A percentile compares a stretch with the other conserved stretches of the same genome.
phyloP scores from a whole-genome alignment of 2,888 invertebrate genomes.

The Dryomyza anilis region DNA sequence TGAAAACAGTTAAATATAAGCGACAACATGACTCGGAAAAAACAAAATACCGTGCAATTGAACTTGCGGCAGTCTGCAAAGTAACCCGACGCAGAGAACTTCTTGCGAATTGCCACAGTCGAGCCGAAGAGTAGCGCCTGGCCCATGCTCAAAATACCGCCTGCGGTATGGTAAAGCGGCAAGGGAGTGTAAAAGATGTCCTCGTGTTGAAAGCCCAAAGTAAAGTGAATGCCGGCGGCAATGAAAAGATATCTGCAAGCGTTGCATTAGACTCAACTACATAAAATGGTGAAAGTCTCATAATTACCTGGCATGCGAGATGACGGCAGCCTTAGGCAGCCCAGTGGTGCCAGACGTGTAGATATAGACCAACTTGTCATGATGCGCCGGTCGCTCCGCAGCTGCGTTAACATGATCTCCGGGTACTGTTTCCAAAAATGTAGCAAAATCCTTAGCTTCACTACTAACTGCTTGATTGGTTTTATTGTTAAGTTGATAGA shows the following conservation, averaged over 20 bases:
- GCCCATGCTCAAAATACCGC: slow-evolving; percentile 85
- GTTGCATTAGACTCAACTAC: no score
- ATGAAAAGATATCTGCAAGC: slow-evolving; percentile 77
- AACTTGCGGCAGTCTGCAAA: slow-evolving; percentile 93
- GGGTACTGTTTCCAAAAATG: slow-evolving; percentile 52
- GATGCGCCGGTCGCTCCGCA: slow-evolving; percentile 65
- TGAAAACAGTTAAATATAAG: not conserved
- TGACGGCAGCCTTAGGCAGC: slow-evolving; percentile 95
- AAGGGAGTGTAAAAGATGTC: slow-evolving; percentile 90
- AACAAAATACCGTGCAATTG: slow-evolving; percentile 83
- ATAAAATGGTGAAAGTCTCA: no score
- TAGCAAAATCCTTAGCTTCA: slow-evolving; percentile 56
- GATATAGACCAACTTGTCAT: slow-evolving; percentile 87
- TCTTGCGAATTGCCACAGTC: slow-evolving; percentile 82
- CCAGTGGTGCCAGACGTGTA: slow-evolving; percentile 99
- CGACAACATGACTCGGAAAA: not conserved
- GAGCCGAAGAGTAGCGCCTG: slow-evolving; percentile 81
- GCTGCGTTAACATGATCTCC: slow-evolving; percentile 54
- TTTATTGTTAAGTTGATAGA: slow-evolving; percentile 66
- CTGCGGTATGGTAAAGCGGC: slow-evolving; percentile 95
- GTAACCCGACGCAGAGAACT: slow-evolving; percentile 93
- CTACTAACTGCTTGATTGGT: slow-evolving; percentile 40
- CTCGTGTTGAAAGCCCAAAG: slow-evolving; percentile 69
- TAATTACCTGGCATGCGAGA: slow-evolving; percentile 89
- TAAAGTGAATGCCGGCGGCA: slow-evolving; percentile 73